These are phyloP conservation scores for Tautogolabrus adspersus DNA, from an alignment of 2,113 vertebrate genomes.

Conservation along the genomic window DNA sequence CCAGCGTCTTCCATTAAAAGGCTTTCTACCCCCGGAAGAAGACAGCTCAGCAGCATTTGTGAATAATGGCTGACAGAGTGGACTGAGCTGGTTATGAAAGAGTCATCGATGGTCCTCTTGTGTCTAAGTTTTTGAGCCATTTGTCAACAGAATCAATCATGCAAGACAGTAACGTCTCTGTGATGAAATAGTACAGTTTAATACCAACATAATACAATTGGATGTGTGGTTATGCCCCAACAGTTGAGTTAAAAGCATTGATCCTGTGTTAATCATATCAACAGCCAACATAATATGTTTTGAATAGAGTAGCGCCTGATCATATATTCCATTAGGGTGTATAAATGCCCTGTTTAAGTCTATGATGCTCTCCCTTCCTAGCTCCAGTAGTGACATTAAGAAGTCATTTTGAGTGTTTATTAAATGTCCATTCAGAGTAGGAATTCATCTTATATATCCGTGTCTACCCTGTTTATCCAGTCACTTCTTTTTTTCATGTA, in stretches of 20 bases:
- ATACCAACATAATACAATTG: neutral
- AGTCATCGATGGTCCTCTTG: constrained; percentile 12
- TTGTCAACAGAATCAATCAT: constrained; percentile 11
- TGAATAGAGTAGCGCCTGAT: neutral
- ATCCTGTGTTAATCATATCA: neutral
- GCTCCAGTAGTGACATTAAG: neutral
- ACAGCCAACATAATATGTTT: neutral
- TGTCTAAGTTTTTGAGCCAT: constrained; percentile 14
- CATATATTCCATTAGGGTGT: neutral
- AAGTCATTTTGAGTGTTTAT: constrained; percentile 6
- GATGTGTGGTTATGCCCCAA: neutral
- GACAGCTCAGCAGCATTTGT: constrained; percentile 28
- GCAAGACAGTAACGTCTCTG: neutral
- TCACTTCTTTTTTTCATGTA: neutral
- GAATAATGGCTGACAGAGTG: constrained; percentile 37
- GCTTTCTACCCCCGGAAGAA: constrained; percentile 21
- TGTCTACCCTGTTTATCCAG: constrained; percentile 30
- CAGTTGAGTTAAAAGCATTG: neutral
- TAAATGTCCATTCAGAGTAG: neutral
- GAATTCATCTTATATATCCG: constrained; percentile 14
- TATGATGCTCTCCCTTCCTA: too few species aligned
- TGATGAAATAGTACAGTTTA: constrained; percentile 8
- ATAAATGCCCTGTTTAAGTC: neutral
- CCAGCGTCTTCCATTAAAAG: constrained; percentile 30
- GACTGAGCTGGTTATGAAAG: constrained; percentile 27